Evolutionary conservation across 2,888 invertebrate species (phyloP).

Genomic region (Villa cingulata): DNA sequence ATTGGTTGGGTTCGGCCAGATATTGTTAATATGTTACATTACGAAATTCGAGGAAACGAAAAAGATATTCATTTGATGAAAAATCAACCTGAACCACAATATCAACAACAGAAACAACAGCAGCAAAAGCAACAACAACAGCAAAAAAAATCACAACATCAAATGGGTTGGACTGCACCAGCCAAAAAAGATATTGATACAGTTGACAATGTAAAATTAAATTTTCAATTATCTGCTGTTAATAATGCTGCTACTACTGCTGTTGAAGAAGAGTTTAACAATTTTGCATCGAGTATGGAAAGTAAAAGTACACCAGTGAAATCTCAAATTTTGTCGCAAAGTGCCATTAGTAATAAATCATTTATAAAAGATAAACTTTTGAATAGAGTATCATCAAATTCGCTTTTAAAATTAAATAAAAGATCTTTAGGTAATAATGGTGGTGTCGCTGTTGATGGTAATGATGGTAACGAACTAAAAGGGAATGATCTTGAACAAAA

Average conservation of each 20-base stretch:
- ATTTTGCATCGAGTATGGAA: slow-evolving; percentile 28
- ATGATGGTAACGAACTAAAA: neutral
- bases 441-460: neutral
- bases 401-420: neutral
- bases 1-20: slow-evolving; percentile 12
- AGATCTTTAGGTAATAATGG: slow-evolving; percentile 7
- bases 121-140: slow-evolving; percentile 14
- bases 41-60: slow-evolving; percentile 15
- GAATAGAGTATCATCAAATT: neutral
- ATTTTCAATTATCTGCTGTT: neutral
- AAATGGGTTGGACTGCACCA: slow-evolving; percentile 21
- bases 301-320: slow-evolving; percentile 31
- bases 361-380: neutral
- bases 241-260: slow-evolving; percentile 9
- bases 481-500: neutral
- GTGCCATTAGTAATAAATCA: neutral
- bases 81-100: slow-evolving; percentile 16
- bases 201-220: slow-evolving; percentile 23
- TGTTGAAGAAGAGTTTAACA: slow-evolving; percentile 18
- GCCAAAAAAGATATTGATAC: slow-evolving; percentile 28
- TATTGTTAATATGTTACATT: slow-evolving; percentile 11
- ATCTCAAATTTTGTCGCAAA: neutral
- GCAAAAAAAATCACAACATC: slow-evolving; percentile 4
- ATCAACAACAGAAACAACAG: no score
- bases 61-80: slow-evolving; percentile 7